Percentiles rank a stretch among this genome's conserved stretches.
These are phyloP conservation scores for Trididemnum nubilum DNA, from an alignment of 23 tunicate genomes.

Conservation along the genomic window DNA sequence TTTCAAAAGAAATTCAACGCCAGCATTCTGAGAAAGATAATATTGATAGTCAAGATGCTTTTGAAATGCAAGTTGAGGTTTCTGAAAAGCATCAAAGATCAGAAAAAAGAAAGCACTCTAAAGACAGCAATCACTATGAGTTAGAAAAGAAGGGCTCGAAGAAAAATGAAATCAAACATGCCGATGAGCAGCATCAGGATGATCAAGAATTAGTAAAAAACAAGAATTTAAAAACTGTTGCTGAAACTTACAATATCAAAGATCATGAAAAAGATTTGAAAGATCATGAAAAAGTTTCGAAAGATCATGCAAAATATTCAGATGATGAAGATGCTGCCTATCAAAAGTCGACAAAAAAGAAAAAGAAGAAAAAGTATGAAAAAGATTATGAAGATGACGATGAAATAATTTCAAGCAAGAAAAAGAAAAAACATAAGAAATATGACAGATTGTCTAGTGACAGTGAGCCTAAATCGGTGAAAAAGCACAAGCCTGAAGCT, in stretches of 20 bases:
- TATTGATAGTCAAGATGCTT: not conserved
- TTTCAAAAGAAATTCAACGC: not conserved
- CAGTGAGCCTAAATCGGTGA: not conserved
- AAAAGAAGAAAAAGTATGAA: constrained; percentile 31
- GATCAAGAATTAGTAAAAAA: too few species aligned
- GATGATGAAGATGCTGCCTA: not conserved
- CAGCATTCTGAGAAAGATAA: not conserved
- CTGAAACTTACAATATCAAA: too few species aligned
- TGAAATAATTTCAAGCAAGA: not conserved
- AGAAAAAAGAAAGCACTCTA: not conserved
- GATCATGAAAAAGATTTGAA: too few species aligned
- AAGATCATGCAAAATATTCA: not conserved
- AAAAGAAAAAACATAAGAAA: constrained; percentile 40
- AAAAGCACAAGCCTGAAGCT: constrained; percentile 1
- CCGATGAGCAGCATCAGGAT: too few species aligned
- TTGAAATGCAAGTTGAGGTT: not conserved
- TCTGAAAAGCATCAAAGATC: not conserved
- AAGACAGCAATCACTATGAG: not conserved
- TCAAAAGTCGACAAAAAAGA: not conserved
- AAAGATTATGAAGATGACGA: not conserved
- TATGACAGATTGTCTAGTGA: constrained; percentile 11
- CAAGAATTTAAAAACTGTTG: too few species aligned
- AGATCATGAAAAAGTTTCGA: not conserved
- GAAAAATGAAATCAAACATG: too few species aligned
- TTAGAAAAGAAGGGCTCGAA: not conserved